A percentile compares a stretch with the other conserved stretches of the same genome.
These are phyloP conservation scores for Lerista edwardsae DNA, from an alignment of 2,797 vertebrate genomes.

Conservation along the genomic window DNA sequence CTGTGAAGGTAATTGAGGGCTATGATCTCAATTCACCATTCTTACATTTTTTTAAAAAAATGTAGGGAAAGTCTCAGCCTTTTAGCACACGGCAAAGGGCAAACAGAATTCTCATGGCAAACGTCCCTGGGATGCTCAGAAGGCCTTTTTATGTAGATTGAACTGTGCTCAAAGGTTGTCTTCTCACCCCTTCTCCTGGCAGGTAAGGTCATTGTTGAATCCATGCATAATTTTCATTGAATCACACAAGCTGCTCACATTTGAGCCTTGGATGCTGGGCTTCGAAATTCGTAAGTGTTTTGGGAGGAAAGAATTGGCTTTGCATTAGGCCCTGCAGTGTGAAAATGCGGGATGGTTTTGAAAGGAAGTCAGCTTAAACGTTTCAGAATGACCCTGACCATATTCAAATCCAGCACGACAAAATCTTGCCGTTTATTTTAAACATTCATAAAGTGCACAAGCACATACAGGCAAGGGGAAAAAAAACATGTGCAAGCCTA, in stretches of 20 bases:
- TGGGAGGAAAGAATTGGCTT: neutral
- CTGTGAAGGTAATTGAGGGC: neutral
- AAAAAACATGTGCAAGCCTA: neutral
- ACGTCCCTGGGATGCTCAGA: neutral
- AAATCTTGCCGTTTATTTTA: neutral
- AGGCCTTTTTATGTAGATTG: neutral
- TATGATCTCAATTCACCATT: neutral
- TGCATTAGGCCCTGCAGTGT: neutral
- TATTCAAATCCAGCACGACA: neutral
- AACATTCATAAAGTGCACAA: neutral
- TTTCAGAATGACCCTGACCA: neutral
- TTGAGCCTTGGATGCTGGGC: neutral
- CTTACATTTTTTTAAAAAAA: neutral
- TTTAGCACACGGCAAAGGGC: neutral
- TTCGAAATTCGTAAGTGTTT: neutral
- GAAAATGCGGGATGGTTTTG: neutral
- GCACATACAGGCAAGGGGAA: neutral
- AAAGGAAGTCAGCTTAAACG: neutral
- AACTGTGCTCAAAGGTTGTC: neutral
- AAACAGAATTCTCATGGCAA: neutral
- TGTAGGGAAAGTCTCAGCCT: neutral
- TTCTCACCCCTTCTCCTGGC: neutral
- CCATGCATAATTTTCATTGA: neutral
- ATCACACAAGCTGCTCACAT: neutral
- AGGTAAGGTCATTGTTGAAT: slow-evolving; percentile 6